Evolutionary conservation across 2,888 invertebrate species (phyloP).

Genomic region (Oscheius sp.): DNA sequence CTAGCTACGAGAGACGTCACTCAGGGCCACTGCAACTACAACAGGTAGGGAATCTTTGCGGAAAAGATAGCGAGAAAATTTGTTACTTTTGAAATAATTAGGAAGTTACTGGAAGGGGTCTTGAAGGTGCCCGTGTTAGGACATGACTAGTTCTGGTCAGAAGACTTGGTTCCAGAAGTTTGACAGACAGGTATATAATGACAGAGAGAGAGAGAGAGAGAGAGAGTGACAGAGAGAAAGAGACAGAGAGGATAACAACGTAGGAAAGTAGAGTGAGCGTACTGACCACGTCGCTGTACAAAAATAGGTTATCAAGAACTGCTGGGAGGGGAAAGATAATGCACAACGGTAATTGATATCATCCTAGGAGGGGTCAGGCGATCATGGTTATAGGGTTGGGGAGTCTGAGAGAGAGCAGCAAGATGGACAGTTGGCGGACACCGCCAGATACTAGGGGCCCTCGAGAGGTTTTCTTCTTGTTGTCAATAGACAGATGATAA

Average conservation of each 20-base stretch:
- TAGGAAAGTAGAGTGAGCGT: too few relatives aligned
- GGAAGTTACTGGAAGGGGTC: background rate
- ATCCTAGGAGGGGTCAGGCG: conserved; percentile 19
- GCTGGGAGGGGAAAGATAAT: background rate
- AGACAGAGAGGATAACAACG: too few relatives aligned
- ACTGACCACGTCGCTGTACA: too few relatives aligned
- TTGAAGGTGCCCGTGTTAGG: background rate
- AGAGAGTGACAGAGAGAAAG: background rate
- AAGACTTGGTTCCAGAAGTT: too few relatives aligned
- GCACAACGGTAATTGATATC: background rate
- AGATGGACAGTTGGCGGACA: conserved; percentile 19
- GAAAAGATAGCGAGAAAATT: background rate
- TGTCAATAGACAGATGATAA: background rate
- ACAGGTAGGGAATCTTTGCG: conserved; percentile 44
- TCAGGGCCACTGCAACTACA: conserved; percentile 56
- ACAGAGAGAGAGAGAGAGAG: background rate
- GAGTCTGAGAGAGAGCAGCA: background rate
- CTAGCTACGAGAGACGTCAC: conserved; percentile 53
- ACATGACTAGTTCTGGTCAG: too few relatives aligned
- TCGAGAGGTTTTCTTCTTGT: background rate
- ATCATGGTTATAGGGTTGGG: conserved; percentile 4
- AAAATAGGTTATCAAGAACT: too few relatives aligned
- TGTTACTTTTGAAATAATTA: too few relatives aligned
- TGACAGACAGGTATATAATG: background rate
- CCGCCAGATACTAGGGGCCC: conserved; percentile 12